Percentiles rank a stretch among this genome's conserved stretches.
phyloP scores from a whole-genome alignment of 2,113 vertebrate genomes.

The Pelodiscus sinensis region DNA sequence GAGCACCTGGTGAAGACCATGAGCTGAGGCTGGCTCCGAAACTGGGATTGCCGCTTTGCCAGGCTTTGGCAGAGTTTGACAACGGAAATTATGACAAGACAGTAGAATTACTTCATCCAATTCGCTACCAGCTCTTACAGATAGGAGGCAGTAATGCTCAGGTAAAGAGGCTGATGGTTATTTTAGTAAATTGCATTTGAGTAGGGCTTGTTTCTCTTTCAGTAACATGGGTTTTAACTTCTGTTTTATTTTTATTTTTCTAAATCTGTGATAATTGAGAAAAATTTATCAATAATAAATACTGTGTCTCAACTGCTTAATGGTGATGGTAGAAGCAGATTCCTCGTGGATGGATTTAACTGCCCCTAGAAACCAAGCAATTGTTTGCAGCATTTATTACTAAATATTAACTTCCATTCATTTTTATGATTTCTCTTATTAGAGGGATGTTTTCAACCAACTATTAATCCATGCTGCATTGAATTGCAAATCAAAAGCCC shows the following conservation, averaged over 20 bases:
- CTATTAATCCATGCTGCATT: conserved; percentile 90
- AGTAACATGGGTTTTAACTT: not conserved
- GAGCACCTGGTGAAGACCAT: conserved; percentile 81
- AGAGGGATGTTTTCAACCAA: conserved; percentile 95
- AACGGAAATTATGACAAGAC: conserved; percentile 81
- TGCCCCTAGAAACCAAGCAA: too few species aligned
- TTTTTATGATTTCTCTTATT: conserved; percentile 36
- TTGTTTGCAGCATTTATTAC: not conserved
- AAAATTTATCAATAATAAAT: not conserved
- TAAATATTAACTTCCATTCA: not conserved
- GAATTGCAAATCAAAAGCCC: conserved; percentile 81
- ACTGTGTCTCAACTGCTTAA: not conserved
- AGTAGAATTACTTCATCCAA: conserved; percentile 87
- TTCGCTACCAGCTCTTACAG: conserved; percentile 81
- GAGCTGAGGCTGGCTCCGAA: conserved; percentile 80
- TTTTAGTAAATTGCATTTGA: not conserved
- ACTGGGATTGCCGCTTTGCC: conserved; percentile 88
- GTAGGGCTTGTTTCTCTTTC: not conserved
- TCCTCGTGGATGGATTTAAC: too few species aligned
- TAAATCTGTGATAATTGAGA: not conserved
- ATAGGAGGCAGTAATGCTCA: conserved; percentile 95
- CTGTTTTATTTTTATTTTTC: not conserved
- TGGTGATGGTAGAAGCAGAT: not conserved
- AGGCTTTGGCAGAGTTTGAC: conserved; percentile 89
- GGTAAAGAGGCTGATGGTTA: conserved; percentile 72